Evolutionary conservation across 1,140 invertebrate genomes (phyloP), one percentile per base, ranked within the genome.

Genomic region (Ptiloglossa arizonensis): DNA sequence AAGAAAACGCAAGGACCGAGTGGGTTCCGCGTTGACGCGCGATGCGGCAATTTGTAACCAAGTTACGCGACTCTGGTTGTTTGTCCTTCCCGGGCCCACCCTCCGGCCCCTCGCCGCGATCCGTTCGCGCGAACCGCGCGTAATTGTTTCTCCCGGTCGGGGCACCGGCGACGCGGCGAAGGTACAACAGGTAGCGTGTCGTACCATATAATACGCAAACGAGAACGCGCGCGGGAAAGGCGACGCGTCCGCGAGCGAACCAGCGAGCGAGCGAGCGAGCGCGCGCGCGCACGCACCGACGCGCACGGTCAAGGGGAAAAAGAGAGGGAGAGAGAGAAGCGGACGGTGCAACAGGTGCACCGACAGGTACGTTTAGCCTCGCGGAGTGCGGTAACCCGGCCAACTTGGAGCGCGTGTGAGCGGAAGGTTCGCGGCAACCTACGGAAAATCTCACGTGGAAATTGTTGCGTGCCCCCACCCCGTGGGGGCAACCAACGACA

Each of bases 31-130:
- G 70, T 19, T 17, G 54, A 76, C 79, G 80, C 79, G 83, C 85
- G 80, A 87, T 83, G 72, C 77, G 44, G 78, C 81, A 79, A 87
- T 82, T 86, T 86, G 86, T 87, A 88, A 88, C 67, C 78, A 80
- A 69, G 69, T 69, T 74, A 82, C 63, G 60, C 62, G 50, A 67
- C 50, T 41, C 35, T 56, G 52, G 8, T 71, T 66, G 64, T 71
- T 56, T 41, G 59, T 60, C 38, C 41, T n/a, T n/a, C 75, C 50
- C 75, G 78, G 11, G 13, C 80, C 68, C 79, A 73, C 79, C 59
- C 52, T 71, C 24, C 54, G 8, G 19, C 27, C 59, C 29, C 9
- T 54, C 67, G 17, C 50, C 24, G 27, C 52, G 15, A 29, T 54
- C 41, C 60, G 38, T 48, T 64, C 32, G 46, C 48, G 56, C 38